Evolutionary conservation across 30 jellyfish, hydroid and myxozoan genomes (phyloP), one percentile per base, ranked within the genome.

Genomic region (Rhopilema esculentum): DNA sequence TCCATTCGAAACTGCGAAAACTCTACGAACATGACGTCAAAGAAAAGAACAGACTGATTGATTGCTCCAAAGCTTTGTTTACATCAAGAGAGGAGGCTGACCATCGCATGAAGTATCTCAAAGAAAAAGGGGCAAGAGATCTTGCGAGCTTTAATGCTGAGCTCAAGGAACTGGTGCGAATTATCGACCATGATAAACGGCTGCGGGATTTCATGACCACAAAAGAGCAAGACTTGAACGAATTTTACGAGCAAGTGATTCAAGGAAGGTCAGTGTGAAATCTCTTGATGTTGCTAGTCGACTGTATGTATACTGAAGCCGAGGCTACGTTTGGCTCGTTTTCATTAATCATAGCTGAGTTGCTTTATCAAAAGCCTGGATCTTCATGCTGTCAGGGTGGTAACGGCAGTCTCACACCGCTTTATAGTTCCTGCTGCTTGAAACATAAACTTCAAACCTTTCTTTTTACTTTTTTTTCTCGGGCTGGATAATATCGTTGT

Each of bases 71-170:
- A 69, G 63, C 89, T 1, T 79, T 89, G 72, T 90, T 85, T 66
- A 72, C 93, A 82, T 73, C 92, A 23, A 92, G 99, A 22, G 99
- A 95, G 22, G 99, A 95, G 31, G 99, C 99, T 28, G 95, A 90
- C 17, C 97, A 80, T 68, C 89, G 97, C 20, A 89, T 95, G 97
- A 95, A 83, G 72, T 80, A 71, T 16, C 27, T 95, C 77, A 96
- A 94, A 50, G 99, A 95, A 48, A 85, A 97, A 31, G 91, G 95
- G 8, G 97, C 82, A 49, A 79, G 98, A 28, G 99, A 95, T 52
- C 62, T 75, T 26, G 70, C 88, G 0, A 18, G 69, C 23, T 95
- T 77, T 72, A 95, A 90, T 27, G 66, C 96, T 18, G 99, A 95
- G 70, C 69, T 85, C 51, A 95, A 86, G 70, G 99, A 95, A 57